Evolutionary conservation across 2,888 invertebrate species (phyloP), one percentile per base, ranked within the genome.

Genomic region (Trichopoda pennipes): DNA sequence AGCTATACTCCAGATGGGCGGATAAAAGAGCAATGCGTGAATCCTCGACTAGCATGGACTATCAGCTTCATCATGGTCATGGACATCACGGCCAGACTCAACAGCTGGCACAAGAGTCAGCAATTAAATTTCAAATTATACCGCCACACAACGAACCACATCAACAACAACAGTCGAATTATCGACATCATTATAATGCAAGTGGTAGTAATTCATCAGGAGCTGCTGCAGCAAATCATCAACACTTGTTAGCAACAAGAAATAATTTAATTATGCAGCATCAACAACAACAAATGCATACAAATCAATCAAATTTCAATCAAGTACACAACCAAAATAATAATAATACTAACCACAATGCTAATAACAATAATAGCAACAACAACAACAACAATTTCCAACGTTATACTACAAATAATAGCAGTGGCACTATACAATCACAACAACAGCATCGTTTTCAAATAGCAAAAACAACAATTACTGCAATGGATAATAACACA

Each of bases 1-100:
- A 91, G 90, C 85, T 91, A 0, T 91, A 91, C 83, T 89, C 91
- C 3, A 89, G 91, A 53, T 91, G 91, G 91, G 87, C 90, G 23
- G 91, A 91, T 53, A 88, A 91, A 6, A 86, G 91, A 17, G 87
- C 86, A 69, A 72, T 82, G 47, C 89, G 90, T 21, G 90, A 89
- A 42, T 81, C 84, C 4, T 85, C 85, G 28, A 70, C 53, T 44
- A 61, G 49, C 28, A 63, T 88, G 85, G 90, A 90, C 60, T 87
- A 81, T 69, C 80, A 78, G 74, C 87, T 86, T 35, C 88, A 89
- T 77, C 89, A 87, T 47, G 88, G 86, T 32, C 86, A 87, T 79
- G 88, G 87, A 75, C 84, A 86, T 49, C 89, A 89, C 76, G 87
- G 85, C 16, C 88, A 88, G 76, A 88, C 87, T 19, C 88, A 89